A percentile compares a stretch with the other conserved stretches of the same genome.
phyloP scores from a whole-genome alignment of 2,888 invertebrate genomes.

The Chaetogeoica ovagalla region DNA sequence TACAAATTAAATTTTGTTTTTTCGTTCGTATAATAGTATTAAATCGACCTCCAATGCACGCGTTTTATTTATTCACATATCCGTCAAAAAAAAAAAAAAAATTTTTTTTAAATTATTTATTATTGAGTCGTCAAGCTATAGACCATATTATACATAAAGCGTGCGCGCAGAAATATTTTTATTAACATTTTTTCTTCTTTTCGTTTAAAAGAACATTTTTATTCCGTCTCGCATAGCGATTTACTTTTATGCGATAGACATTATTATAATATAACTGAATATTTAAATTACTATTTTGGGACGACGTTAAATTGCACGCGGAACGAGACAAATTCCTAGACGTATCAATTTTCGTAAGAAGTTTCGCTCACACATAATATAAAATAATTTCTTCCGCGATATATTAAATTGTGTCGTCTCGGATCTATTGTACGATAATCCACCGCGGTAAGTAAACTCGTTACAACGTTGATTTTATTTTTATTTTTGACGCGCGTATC shows the following conservation, averaged over 20 bases:
- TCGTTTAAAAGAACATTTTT: not conserved
- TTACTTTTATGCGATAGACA: not conserved
- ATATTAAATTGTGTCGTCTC: no score
- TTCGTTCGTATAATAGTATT: no score
- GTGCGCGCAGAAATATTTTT: not conserved
- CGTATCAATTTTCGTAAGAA: not conserved
- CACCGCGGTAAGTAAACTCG: no score
- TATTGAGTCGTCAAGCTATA: not conserved
- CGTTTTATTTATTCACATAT: no score
- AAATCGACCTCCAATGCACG: no score
- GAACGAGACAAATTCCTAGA: not conserved
- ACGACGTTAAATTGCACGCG: not conserved
- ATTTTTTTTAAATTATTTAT: not conserved
- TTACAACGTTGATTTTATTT: no score
- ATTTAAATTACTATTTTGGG: not conserved
- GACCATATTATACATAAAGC: not conserved
- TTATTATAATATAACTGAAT: not conserved
- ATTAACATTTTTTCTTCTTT: not conserved
- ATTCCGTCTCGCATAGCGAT: not conserved
- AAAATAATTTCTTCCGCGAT: not conserved
- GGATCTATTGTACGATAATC: no score
- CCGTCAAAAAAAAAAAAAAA: no score
- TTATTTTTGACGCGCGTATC: no score
- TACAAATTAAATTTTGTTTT: no score
- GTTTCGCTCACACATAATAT: not conserved